Base-by-base conservation (phyloP, 2,113 vertebrate genomes). In the Rana temporaria region DNA sequence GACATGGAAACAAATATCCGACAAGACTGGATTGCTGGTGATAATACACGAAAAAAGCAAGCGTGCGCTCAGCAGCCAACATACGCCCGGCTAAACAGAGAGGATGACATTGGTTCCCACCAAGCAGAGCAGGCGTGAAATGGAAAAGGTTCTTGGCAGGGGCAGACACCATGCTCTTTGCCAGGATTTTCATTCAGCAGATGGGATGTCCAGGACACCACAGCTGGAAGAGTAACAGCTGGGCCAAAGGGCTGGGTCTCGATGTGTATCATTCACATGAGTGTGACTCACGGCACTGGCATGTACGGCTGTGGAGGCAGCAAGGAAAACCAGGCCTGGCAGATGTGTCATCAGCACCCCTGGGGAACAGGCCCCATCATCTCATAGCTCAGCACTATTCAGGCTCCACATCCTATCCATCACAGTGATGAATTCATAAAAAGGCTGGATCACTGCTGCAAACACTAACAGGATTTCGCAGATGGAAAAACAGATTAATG, bases 171-270 rank as follows among this genome's bases (percentile, higher is more conserved):
- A 22, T 15, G 52, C 62, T 53, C n/a, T 15, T 15, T 19, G 79
- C 60, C 70, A 75, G 72, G 24, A 14, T 26, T 70, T 70, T 66
- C 70, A 82, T 60, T 66, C 24, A 74, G 72, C 81, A 76, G 81
- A 82, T 82, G 81, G 26, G 32, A 67, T 76, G 81, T 59, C 62
- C 65, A 71, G 72, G 32, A 26, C 56, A 53, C 7, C 55, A 52
- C 72, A 82, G 71, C 72, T 82, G 71, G 63, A 82, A 68, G 59
- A 24, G 53, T 68, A 82, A 82, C 81, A 82, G 81, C 81, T 82
- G 81, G 71, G 17, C 60, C 71, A 34, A 53, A 76, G 81, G 81
- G 81, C 72, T 76, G 80, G 71, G 80, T 57, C 70, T 75, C 1
- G 15, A 5, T 72, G 68, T 81, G 68, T 81, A 34, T 70, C 70